phyloP scores from a whole-genome alignment of 2,113 vertebrate species.

The Hucho hucho region DNA sequence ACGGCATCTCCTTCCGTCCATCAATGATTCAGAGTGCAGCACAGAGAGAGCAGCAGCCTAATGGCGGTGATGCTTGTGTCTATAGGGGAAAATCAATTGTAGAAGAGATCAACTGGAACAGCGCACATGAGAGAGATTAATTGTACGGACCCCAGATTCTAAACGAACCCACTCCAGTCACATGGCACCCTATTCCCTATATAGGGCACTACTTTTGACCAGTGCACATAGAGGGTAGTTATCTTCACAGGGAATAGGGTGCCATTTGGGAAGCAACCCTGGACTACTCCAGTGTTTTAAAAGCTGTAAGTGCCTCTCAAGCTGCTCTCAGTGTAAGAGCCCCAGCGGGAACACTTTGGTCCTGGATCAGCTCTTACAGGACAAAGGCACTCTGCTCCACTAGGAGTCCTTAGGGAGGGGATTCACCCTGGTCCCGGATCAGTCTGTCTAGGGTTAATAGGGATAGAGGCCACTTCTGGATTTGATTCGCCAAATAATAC shows the following conservation, averaged over 20 bases:
- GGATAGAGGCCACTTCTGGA: too few species aligned
- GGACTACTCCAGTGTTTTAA: too few species aligned
- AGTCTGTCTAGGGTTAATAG: too few species aligned
- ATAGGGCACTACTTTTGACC: too few species aligned
- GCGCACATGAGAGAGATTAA: neutral
- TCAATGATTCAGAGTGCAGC: neutral
- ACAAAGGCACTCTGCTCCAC: conserved; percentile 12
- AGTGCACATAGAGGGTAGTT: too few species aligned
- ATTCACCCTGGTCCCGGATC: too few species aligned
- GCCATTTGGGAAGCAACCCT: too few species aligned
- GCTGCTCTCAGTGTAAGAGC: conserved; percentile 16
- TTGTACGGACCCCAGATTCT: neutral
- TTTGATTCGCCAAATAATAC: too few species aligned
- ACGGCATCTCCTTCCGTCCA: neutral
- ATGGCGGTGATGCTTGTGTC: neutral
- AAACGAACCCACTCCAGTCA: neutral
- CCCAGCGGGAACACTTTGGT: conserved; percentile 1
- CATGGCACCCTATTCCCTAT: neutral
- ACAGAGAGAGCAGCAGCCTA: neutral
- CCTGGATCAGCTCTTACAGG: too few species aligned
- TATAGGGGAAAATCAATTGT: neutral
- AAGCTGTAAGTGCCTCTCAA: conserved; percentile 17
- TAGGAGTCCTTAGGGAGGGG: neutral
- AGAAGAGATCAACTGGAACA: neutral
- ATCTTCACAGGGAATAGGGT: too few species aligned